Evolutionary conservation across 2,113 vertebrate species (phyloP).

Genomic region (Tonatia bakeri): DNA sequence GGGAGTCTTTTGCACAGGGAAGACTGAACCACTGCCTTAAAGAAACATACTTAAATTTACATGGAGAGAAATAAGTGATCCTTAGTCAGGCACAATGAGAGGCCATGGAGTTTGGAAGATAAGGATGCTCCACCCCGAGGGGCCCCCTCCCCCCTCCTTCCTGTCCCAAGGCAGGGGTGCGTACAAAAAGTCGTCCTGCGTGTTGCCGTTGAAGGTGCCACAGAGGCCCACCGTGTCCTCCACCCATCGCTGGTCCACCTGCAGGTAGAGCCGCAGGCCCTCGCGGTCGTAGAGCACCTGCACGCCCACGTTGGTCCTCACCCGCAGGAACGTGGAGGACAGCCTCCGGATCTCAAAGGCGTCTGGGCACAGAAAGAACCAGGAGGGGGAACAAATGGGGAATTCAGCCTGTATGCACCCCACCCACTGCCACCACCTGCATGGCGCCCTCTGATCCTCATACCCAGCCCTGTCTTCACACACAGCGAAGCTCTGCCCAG

Average conservation of each 20-base stretch:
- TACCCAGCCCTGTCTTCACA: background rate
- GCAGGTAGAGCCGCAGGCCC: constrained; percentile 93
- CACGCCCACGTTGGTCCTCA: constrained; percentile 88
- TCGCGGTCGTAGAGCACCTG: constrained; percentile 89
- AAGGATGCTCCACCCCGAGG: fast-evolving
- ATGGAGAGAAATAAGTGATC: background rate
- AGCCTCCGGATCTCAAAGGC: constrained; percentile 90
- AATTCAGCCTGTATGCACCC: fast-evolving
- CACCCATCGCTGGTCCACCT: constrained; percentile 88
- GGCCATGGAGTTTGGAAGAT: background rate
- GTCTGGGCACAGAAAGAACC: constrained; percentile 78
- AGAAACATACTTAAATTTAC: background rate
- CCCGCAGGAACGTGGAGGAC: constrained; percentile 92
- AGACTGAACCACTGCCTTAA: background rate
- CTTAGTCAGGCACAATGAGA: fast-evolving
- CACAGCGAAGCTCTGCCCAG: background rate
- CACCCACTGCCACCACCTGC: fast-evolving
- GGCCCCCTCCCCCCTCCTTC: background rate
- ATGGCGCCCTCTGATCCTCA: background rate
- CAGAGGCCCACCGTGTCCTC: constrained; percentile 93
- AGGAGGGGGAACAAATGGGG: background rate
- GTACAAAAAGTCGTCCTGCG: constrained; percentile 96
- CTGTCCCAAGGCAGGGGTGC: constrained; percentile 40
- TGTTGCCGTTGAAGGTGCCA: constrained; percentile 98
- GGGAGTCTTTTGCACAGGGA: background rate